These are phyloP conservation scores for Celastrina argiolus DNA, from an alignment of 2,888 invertebrate genomes.

Conservation along the genomic window DNA sequence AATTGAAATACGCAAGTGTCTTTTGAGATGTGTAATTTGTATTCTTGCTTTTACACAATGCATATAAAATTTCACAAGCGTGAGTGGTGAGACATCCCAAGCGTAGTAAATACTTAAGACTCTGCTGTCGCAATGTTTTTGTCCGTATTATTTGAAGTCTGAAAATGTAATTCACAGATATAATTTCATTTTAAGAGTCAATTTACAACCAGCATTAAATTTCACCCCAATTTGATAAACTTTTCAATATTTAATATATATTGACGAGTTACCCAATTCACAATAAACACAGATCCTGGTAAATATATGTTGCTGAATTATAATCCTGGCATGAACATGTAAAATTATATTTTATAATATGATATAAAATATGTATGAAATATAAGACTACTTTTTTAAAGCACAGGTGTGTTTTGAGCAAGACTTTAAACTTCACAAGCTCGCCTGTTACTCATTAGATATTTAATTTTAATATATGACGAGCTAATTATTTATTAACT, in stretches of 20 bases:
- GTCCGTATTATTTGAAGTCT: neutral
- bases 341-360: neutral
- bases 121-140: neutral
- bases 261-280: too few relatives aligned
- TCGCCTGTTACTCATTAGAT: neutral
- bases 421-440: neutral
- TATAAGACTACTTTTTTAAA: neutral
- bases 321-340: neutral
- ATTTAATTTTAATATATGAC: neutral
- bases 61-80: slow-evolving; percentile 15
- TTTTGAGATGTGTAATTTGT: slow-evolving; percentile 9
- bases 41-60: slow-evolving; percentile 9
- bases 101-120: neutral
- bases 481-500: neutral
- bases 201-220: too few relatives aligned
- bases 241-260: too few relatives aligned
- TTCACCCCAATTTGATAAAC: too few relatives aligned
- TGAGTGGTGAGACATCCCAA: neutral
- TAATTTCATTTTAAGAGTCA: neutral
- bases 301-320: too few relatives aligned
- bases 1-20: slow-evolving; percentile 5
- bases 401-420: neutral
- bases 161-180: neutral
- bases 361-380: neutral
- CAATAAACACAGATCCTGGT: too few relatives aligned